Base-by-base conservation (phyloP, 2,113 vertebrate genomes). In the Talpa occidentalis region DNA sequence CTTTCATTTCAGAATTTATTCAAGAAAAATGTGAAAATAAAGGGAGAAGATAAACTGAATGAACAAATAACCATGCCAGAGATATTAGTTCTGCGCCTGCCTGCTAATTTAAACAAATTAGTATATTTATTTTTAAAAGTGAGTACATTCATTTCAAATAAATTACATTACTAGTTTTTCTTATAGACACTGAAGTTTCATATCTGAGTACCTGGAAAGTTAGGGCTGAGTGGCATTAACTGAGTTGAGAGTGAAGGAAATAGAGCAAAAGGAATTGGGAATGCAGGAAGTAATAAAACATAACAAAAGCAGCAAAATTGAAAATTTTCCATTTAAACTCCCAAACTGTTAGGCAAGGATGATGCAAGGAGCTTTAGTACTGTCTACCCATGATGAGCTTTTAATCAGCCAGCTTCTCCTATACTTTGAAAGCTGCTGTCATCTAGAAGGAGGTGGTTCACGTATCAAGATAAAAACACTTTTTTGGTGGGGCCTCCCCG, bases 81-180 rank as follows among this genome's bases (percentile, higher is more conserved):
- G 66, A 89, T 72, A 62, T 73, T 17, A 88, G 64, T 26, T 21
- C 47, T 72, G 86, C n/a, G 35, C 19, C 42, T 72, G 73, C n/a
- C 59, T 28, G 44, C 22, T 56, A 76, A 42, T 76, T 79, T 52
- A 69, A 77, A 73, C 64, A 26, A 28, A 35, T 47, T 37, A 44
- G n/a, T 28, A 32, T 35, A 40, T 40, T 77, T 54, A n/a, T 72
- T 64, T 49, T 54, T 82, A 28, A 62, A 69, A 56, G 26, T 37
- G 54, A 92, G 22, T 81, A 62, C 82, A 93, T 78, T 54, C 49
- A 60, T 66, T 93, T 84, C 10, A 80, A 94, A 78, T 79, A 87
- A 64, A 85, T 66, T 49, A 35, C 22, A 11, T 22, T 80, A 54
- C 52, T 26, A 32, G 56, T 40, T 49, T 88, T 90, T 86, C 28